Base-by-base conservation (phyloP, 2,797 vertebrate genomes). In the Allobates femoralis region DNA sequence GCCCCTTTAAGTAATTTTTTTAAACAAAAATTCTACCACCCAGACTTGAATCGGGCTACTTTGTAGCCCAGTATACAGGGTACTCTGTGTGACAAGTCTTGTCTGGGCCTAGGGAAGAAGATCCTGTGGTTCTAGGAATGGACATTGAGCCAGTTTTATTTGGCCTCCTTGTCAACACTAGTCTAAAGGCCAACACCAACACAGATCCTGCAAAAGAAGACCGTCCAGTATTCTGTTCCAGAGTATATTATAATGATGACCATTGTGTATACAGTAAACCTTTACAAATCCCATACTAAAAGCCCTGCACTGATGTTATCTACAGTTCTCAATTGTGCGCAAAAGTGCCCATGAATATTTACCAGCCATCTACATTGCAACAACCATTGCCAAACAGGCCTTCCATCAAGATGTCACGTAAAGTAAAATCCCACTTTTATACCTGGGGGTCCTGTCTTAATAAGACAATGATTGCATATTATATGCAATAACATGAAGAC, bases 101-200 rank as follows among this genome's bases (percentile, higher is more conserved):
- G 50, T 56, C 30, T 73, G 58, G 64, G 66, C 67, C 81, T 11
- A 73, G 55, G 66, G 78, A 32, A 55, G 50, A 66, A 15, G 19
- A 58, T 73, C 37, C 50, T 71, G 81, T 46, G 81, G 81, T 56
- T 26, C 46, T 82, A 34, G 18, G 18, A 34, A 28, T 28, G 18
- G 51, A 51, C n/a, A 71, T 21, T 56, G 26, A 46, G 67, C 53
- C 67, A 21, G 67, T 58, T 56, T 73, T 58, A 73, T 32, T 55
- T 23, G 50, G 23, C 50, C 51, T 37, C 30, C 21, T 34, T 56
- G 81, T 34, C 37, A 83, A 81, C 50, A 37, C 19, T 23, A 69
- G 21, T 32, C 62, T 74, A 26, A 55, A 74, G 67, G 81, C 81
- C 81, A 83, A 83, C 18, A 73, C 55, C 67, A 73, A 83, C 81